Conservation (phyloP, 35 echinoderm and acorn worm species). For the Heliocidaris tuberculata region DNA sequence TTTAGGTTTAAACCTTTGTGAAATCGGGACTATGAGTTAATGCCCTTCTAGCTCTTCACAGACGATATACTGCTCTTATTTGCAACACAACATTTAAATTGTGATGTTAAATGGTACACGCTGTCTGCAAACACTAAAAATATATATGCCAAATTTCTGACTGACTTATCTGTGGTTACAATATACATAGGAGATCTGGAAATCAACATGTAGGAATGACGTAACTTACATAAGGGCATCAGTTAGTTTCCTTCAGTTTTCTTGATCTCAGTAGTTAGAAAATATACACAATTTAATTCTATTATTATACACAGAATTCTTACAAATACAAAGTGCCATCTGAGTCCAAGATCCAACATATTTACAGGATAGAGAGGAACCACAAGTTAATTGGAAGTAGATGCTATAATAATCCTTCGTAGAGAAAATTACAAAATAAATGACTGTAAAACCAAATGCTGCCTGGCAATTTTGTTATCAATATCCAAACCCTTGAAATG, state of each 20-base stretch:
- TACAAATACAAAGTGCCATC: background rate
- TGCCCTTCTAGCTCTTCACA: background rate
- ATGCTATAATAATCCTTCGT: too few relatives aligned
- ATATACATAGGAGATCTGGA: background rate
- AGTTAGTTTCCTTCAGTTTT: background rate
- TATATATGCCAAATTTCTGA: background rate
- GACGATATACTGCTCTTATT: background rate
- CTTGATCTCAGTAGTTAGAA: background rate
- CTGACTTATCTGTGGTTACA: background rate
- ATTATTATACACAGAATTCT: background rate
- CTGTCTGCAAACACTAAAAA: background rate
- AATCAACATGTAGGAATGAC: conserved; percentile 4
- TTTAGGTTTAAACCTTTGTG: too few relatives aligned
- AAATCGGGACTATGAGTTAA: background rate
- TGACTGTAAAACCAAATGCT: background rate
- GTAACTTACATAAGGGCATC: background rate
- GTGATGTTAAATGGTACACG: background rate
- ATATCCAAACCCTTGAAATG: background rate
- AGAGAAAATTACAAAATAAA: too few relatives aligned
- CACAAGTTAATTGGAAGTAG: background rate
- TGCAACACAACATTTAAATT: background rate
- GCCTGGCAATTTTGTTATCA: background rate
- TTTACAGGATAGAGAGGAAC: background rate
- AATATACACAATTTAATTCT: conserved; percentile 5
- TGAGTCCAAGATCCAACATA: background rate